Evolutionary conservation across 2,797 vertebrate genomes (phyloP).

Genomic region (Hemibagrus guttatus): DNA sequence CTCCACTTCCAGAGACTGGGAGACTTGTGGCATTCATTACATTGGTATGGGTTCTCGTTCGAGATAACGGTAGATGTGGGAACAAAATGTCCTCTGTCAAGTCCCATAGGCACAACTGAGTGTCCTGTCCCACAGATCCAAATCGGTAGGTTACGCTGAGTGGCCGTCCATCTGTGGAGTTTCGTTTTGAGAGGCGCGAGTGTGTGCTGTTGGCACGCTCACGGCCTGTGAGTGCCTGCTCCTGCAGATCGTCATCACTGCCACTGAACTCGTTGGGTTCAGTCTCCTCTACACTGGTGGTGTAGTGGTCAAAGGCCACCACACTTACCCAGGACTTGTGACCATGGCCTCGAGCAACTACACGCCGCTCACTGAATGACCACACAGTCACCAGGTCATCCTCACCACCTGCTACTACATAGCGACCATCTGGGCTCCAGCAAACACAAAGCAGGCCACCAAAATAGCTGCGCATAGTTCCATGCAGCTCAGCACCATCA

Average conservation of each 20-base stretch:
- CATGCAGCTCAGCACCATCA: constrained; percentile 94
- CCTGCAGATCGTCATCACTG: constrained; percentile 98
- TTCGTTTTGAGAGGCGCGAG: constrained; percentile 93
- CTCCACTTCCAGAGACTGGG: constrained; percentile 79
- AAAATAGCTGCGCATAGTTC: constrained; percentile 98
- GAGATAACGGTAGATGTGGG: constrained; percentile 92
- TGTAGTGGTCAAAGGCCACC: constrained; percentile 94
- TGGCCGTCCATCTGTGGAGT: constrained; percentile 94
- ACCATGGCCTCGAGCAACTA: constrained; percentile 92
- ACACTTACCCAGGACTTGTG: constrained; percentile 98
- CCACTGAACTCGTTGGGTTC: constrained; percentile 95
- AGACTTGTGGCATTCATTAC: constrained; percentile 95
- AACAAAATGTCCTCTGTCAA: constrained; percentile 98
- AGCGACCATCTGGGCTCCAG: constrained; percentile 96
- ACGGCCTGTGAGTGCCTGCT: constrained; percentile 87
- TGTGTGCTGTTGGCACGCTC: constrained; percentile 90
- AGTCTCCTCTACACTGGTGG: constrained; percentile 92
- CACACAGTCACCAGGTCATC: constrained; percentile 97
- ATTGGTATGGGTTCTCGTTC: constrained; percentile 95
- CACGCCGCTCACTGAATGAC: constrained; percentile 93
- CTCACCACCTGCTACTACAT: constrained; percentile 94
- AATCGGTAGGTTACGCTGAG: constrained; percentile 94
- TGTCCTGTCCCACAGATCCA: constrained; percentile 97
- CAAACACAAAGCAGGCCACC: constrained; percentile 94
- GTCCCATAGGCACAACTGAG: constrained; percentile 97